A percentile compares a stretch with the other conserved stretches of the same genome.
phyloP scores from a whole-genome alignment of 2,888 invertebrate genomes.

The Erynnis tages region DNA sequence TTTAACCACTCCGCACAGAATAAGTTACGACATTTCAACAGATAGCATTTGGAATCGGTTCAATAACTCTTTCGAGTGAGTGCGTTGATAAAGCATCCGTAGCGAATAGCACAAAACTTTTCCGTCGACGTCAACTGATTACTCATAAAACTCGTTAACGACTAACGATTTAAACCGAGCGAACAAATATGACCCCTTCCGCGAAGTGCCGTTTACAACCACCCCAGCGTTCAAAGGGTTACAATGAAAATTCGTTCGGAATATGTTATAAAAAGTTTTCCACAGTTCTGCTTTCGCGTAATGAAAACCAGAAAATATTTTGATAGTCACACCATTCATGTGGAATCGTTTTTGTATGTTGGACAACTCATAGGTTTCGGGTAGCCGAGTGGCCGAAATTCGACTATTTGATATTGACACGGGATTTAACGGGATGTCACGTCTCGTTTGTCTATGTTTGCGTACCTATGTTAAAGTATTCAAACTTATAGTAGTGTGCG shows the following conservation, averaged over 20 bases:
- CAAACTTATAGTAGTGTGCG: too few species aligned
- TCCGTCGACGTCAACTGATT: constrained; percentile 37
- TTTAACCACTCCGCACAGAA: neutral
- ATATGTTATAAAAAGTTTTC: constrained; percentile 23
- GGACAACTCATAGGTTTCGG: too few species aligned
- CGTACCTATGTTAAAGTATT: too few species aligned
- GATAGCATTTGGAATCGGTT: constrained; percentile 22
- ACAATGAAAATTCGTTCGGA: constrained; percentile 22
- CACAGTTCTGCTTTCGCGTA: constrained; percentile 1
- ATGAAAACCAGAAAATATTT: constrained; percentile 5
- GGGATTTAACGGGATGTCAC: too few species aligned
- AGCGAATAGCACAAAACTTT: constrained; percentile 37
- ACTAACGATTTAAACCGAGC: constrained; percentile 29
- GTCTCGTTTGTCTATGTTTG: too few species aligned
- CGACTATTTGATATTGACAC: too few species aligned
- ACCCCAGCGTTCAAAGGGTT: constrained; percentile 13
- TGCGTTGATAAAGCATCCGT: constrained; percentile 38
- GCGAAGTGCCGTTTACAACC: constrained; percentile 13
- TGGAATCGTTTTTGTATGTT: neutral
- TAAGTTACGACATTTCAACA: constrained; percentile 5
- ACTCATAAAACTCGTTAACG: constrained; percentile 29
- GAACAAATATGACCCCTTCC: constrained; percentile 29
- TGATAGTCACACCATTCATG: neutral
- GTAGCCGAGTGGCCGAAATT: too few species aligned
- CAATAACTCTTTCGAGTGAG: constrained; percentile 35